These are phyloP conservation scores for Pseudobourletiella spinata DNA, from an alignment of 1,140 invertebrate species.

Conservation along the genomic window DNA sequence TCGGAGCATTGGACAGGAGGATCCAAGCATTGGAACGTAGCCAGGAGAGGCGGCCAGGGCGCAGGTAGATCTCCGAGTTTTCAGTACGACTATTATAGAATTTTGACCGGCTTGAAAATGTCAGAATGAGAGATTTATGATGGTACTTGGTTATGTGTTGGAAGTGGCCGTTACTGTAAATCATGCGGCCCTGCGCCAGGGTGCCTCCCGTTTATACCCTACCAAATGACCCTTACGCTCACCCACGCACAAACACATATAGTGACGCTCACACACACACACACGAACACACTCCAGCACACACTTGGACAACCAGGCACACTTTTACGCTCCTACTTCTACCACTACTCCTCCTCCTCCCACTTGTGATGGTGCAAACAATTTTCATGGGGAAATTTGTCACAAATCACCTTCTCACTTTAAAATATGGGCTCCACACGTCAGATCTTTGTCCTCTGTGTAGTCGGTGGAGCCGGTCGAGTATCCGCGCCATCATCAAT, in stretches of 20 bases:
- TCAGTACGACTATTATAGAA: slow-evolving; percentile 14
- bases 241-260: too few relatives aligned
- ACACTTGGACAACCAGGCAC: too few relatives aligned
- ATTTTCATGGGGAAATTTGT: not conserved
- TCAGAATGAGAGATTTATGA: slow-evolving; percentile 18
- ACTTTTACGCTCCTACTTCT: too few relatives aligned
- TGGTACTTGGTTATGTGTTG: slow-evolving; percentile 2
- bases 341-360: too few relatives aligned
- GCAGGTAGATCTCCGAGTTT: slow-evolving; percentile 8
- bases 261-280: too few relatives aligned
- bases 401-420: not conserved
- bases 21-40: too few relatives aligned
- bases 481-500: too few relatives aligned
- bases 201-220: not conserved
- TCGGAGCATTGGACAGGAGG: too few relatives aligned
- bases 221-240: slow-evolving; percentile 10
- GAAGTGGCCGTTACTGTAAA: slow-evolving; percentile 17
- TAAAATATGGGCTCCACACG: too few relatives aligned
- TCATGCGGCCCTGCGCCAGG: slow-evolving; percentile 7
- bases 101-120: slow-evolving; percentile 15
- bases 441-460: too few relatives aligned
- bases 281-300: too few relatives aligned
- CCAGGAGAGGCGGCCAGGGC: slow-evolving; percentile 10
- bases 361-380: not conserved
- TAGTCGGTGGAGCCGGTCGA: too few relatives aligned